A percentile compares a stretch with the other conserved stretches of the same genome.
These are phyloP conservation scores for Diadema setosum DNA, from an alignment of 35 echinoderm and acorn worm genomes.

Conservation along the genomic window DNA sequence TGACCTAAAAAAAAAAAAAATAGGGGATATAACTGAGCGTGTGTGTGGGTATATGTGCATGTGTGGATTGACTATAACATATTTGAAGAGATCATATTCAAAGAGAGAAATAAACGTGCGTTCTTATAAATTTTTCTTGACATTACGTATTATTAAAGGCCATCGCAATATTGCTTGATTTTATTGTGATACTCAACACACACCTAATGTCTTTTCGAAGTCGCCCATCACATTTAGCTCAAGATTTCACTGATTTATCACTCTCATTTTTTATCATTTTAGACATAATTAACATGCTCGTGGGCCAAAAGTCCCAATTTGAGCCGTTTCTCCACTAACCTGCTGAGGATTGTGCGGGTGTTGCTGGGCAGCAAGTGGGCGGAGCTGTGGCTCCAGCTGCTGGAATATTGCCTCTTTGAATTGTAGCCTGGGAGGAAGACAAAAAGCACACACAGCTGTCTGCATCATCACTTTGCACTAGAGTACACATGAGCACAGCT, in stretches of 20 bases:
- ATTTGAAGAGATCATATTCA: neutral
- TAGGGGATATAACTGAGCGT: neutral
- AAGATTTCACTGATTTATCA: too few relatives aligned
- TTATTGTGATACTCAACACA: neutral
- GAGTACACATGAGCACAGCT: too few relatives aligned
- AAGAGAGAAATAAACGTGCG: neutral
- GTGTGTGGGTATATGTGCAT: neutral
- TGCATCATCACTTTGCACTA: too few relatives aligned
- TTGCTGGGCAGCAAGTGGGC: constrained; percentile 70
- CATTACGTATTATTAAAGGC: neutral
- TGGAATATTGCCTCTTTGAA: constrained; percentile 92
- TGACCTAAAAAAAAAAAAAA: too few relatives aligned
- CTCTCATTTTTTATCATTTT: too few relatives aligned
- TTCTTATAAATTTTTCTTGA: neutral
- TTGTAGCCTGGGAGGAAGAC: constrained; percentile 75
- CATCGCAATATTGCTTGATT: neutral
- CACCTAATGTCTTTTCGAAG: neutral
- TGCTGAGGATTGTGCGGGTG: constrained; percentile 89
- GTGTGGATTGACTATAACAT: neutral
- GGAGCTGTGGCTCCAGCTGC: constrained; percentile 83
- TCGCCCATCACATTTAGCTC: neutral
- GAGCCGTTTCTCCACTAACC: too few relatives aligned
- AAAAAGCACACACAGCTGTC: too few relatives aligned
- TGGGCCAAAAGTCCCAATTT: too few relatives aligned
- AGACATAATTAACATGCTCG: too few relatives aligned